Evolutionary conservation across 2,888 invertebrate genomes (phyloP).

Genomic region (Caradrina clavipalpis): DNA sequence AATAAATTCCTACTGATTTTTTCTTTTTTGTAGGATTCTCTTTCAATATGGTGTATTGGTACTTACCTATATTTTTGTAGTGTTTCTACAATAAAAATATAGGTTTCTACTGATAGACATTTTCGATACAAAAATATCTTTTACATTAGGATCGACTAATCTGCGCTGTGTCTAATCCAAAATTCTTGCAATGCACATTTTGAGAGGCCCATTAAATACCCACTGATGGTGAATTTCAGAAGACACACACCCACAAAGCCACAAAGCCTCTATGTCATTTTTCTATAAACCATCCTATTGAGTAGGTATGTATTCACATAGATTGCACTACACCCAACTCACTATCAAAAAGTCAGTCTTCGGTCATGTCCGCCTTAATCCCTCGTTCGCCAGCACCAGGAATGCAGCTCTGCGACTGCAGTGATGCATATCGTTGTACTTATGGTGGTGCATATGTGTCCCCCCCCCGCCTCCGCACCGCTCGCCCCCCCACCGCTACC

Average conservation of each 20-base stretch:
- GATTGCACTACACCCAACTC: neutral
- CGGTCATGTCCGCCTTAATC: conserved; percentile 73
- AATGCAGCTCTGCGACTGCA: conserved; percentile 89
- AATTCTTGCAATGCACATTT: no score
- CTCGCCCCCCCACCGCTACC: conserved; percentile 65
- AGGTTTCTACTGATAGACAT: no score
- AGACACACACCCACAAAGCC: no score
- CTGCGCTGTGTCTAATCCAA: no score
- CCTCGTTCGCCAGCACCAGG: conserved; percentile 78
- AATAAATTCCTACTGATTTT: no score
- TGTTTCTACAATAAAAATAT: neutral
- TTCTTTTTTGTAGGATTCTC: no score
- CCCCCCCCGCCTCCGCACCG: conserved; percentile 49
- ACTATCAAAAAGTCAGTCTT: conserved; percentile 14
- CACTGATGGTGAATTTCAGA: neutral
- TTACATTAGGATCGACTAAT: no score
- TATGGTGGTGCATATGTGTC: conserved; percentile 83
- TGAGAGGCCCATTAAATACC: no score
- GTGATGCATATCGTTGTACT: conserved; percentile 89
- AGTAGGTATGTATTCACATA: neutral
- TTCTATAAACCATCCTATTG: neutral
- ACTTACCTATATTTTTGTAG: neutral
- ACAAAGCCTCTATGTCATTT: neutral
- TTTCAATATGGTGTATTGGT: neutral
- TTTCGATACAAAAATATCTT: neutral